phyloP scores from a whole-genome alignment of 2,888 invertebrate genomes.

The Tetramorium bicarinatum region DNA sequence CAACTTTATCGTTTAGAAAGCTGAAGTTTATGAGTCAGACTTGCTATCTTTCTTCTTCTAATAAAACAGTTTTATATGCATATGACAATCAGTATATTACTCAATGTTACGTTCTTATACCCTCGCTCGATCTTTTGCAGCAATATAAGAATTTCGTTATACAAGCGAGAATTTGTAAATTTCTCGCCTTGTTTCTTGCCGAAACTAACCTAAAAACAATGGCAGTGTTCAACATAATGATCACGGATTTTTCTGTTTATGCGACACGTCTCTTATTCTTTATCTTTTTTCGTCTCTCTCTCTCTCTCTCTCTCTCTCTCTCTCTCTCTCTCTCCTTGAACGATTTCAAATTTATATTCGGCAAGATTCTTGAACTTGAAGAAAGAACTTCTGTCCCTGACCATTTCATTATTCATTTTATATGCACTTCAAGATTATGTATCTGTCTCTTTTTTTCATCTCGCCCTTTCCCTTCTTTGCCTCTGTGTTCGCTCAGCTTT shows the following conservation, averaged over 20 bases:
- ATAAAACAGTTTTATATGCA: slow-evolving; percentile 9
- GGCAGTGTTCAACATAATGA: slow-evolving; percentile 63
- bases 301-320: slow-evolving; percentile 9
- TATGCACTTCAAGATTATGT: slow-evolving; percentile 66
- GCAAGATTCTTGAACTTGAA: too few species aligned
- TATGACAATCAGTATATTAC: neutral
- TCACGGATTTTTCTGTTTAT: slow-evolving; percentile 55
- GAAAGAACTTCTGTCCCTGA: slow-evolving; percentile 77
- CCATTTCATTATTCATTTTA: slow-evolving; percentile 81
- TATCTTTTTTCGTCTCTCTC: neutral
- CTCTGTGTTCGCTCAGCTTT: slow-evolving; percentile 23
- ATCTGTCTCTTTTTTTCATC: slow-evolving; percentile 59
- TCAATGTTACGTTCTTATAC: neutral
- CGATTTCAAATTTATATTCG: slow-evolving; percentile 77
- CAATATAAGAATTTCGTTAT: slow-evolving; percentile 35
- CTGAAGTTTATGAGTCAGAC: neutral
- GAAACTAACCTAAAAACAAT: slow-evolving; percentile 71
- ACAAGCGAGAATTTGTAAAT: slow-evolving; percentile 11
- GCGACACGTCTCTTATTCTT: slow-evolving; percentile 10
- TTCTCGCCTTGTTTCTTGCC: slow-evolving; percentile 33
- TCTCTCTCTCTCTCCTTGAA: slow-evolving; percentile 52
- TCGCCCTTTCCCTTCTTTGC: slow-evolving; percentile 23
- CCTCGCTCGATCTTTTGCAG: slow-evolving; percentile 5
- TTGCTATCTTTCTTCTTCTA: neutral
- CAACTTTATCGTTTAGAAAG: neutral